Base-by-base conservation (phyloP, 2,888 invertebrate genomes). In the Sesia bembeciformis region DNA sequence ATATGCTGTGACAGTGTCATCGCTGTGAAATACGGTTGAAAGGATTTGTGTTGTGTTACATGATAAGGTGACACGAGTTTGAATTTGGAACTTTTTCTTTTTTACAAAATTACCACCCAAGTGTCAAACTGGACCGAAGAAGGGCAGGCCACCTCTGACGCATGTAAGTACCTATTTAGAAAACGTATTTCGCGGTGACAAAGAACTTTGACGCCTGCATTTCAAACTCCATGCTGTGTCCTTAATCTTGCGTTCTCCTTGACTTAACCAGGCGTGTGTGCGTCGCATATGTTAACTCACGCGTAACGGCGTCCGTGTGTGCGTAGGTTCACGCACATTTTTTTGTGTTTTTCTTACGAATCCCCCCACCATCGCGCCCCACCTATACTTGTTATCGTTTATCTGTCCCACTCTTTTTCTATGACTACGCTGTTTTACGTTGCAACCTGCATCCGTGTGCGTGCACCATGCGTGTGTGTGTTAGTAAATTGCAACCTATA, bases 101-200 rank as follows among this genome's bases (percentile, higher is more conserved):
- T 84, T 79, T 79, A 73, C 79, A 88, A 88, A 87, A 89, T 89
- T 89, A 83, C 86, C 80, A 84, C 87, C 87, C 72, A 87, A 82
- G 85, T 89, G 84, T 85, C 88, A 86, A 87, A 84, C 87, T 89
- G 88, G 88, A 88, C 83, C 81, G 88, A 87, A 76, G 87, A 82
- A 78, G 88, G 83, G 67, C 79, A 84, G 80, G 77, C 85, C 84
- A 78, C 88, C 84, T 83, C 88, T 88, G 88, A 87, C 88, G 88
- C 81, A 89, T 89, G 88, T 89, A 62, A 88, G 88, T 89, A 82
- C 60, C 41, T 52, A 56, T 58, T 52, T 53, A 51, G 52, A 52
- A 56, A 54, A 49, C 49, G 6, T 4, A 5, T 49, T 40, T 40
- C 5, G 50, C 54, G 54, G 51, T 58, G 65, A 71, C 67, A 68